Percentiles rank a stretch among this genome's conserved stretches.
These are phyloP conservation scores for Dromiciops gliroides DNA, from an alignment of 2,113 vertebrate species.

Conservation along the genomic window DNA sequence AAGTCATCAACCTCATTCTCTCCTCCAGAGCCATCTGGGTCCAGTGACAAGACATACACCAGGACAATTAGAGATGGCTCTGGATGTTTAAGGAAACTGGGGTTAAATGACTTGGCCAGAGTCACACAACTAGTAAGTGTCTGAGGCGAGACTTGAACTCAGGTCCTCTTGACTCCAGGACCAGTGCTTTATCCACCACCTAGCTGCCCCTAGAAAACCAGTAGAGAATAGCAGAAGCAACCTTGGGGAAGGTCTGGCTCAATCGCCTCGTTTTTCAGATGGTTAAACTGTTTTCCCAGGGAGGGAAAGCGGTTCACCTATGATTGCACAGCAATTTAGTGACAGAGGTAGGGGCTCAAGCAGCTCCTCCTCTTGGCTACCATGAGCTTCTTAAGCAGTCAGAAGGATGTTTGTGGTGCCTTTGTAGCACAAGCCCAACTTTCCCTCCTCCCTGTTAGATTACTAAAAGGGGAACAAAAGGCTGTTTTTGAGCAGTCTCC, in stretches of 20 bases:
- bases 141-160: no score
- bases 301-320: background rate
- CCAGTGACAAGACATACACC: no score
- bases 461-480: background rate
- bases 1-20: no score
- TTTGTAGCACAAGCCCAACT: background rate
- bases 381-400: background rate
- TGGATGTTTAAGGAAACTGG: no score
- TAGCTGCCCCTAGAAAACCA: no score
- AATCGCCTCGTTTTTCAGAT: background rate
- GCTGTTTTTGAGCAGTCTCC: background rate
- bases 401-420: background rate
- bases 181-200: no score
- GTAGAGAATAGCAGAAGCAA: background rate
- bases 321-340: background rate
- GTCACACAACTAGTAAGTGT: no score
- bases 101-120: no score
- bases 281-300: background rate
- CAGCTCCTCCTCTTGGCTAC: background rate
- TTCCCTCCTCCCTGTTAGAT: background rate
- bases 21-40: no score
- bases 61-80: no score
- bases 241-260: background rate
- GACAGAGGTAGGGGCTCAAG: background rate
- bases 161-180: no score